Base-by-base conservation (phyloP, 2,113 vertebrate species). In the Rhinoptilus africanus region DNA sequence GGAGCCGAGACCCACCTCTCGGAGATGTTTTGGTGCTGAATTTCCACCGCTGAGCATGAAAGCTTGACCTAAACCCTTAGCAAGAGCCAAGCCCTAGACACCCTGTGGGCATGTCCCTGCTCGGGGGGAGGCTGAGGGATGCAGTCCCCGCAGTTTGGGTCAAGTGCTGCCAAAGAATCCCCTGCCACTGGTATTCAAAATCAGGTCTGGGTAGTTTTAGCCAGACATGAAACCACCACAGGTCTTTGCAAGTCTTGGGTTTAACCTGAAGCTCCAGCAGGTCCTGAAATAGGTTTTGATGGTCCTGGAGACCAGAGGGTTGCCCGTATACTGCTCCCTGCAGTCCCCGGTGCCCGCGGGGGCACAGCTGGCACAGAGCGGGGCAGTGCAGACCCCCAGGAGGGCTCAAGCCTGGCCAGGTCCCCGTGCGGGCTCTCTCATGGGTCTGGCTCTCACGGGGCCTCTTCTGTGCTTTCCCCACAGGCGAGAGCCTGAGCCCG, bases 401-500 rank as follows among this genome's bases (percentile, higher is more conserved):
- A 66, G 37, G 74, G 16, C 26, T 68, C 4, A 2, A 69, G 51
- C 72, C 24, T 2, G 1, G 21, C 59, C 2, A 1, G 19, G 35
- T 30, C 39, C 26, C 23, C 2, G 0, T 6, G 2, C 8, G n/a
- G 75, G 32, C 8, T 79, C 14, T 35, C 2, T 0, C 63, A 14
- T 0, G 0, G 26, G 16, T 80, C 76, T 47, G 84, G 15, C 18
- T 73, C 76, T 94, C 66, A 79, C 0, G 16, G 26, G 60, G 19
- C n/a, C 41, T 71, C 53, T 75, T 48, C 53, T 92, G 39, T 21
- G 32, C 27, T 48, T 57, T 50, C 24, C 50, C 51, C 73, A 37
- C 50, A 98, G 98, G 98, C 0, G 98, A 98, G 56, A 97, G 98
- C 62, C 94, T 97, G 72, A 98, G 97, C 59, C 97, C 98, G 0